Evolutionary conservation across 2,888 invertebrate species (phyloP), one percentile per base, ranked within the genome.

Genomic region (Monochamus alternatus): DNA sequence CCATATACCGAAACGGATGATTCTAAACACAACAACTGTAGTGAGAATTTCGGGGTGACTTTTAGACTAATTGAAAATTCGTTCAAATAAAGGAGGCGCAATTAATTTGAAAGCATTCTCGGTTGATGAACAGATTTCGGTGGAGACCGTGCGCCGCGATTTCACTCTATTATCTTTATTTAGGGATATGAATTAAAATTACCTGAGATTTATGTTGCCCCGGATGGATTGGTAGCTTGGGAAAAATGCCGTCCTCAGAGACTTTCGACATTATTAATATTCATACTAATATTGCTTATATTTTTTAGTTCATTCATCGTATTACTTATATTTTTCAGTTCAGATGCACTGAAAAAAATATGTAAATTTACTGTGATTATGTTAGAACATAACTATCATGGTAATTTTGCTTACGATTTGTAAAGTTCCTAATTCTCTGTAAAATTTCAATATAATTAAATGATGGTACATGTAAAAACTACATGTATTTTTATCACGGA

Each of bases 1-100:
- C 55, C 52, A 8, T n/a, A 22, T n/a, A 55, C n/a, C 55, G 14
- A n/a, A 14, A 1, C 55, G 14, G 44, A 63, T 63, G 63, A 71
- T 52, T 63, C 63, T 71, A 51, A 71, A 71, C 63, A 63, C 38
- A 62, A 63, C 12, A 52, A n/a, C 63, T 43, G 22, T 51, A 60
- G 31, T 30, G 60, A 69, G 43, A 32, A 44, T 63, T 52, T n/a
- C 12, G 52, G 52, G 32, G 63, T 73, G 81, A 81, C 82, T 81
- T 81, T 83, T 76, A 83, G 83, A 79, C 83, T 84, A 82, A 84
- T 84, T 83, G 82, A 80, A 84, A 82, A 81, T 81, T 82, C 77
- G 82, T 80, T 76, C 80, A 80, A 81, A 83, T 82, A 82, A 75
- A 66, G 78, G 77, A 72, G 73, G 69, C 59, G 81, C 78, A 80